phyloP scores from a whole-genome alignment of 2,888 invertebrate genomes.

The Lissonota sp. region DNA sequence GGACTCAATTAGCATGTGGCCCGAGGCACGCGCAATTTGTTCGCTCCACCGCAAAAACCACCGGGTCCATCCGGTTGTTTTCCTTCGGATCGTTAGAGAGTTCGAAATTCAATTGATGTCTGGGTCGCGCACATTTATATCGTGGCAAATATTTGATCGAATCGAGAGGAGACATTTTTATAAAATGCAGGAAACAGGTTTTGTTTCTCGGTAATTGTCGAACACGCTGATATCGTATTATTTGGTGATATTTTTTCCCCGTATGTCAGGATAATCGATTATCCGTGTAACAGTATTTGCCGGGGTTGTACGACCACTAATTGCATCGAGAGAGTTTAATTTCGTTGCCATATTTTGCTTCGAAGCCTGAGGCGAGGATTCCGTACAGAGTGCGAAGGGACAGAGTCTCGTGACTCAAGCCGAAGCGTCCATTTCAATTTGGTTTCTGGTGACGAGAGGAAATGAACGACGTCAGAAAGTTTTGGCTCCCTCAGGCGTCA shows the following conservation, averaged over 20 bases:
- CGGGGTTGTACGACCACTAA: not conserved
- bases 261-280: too few relatives aligned
- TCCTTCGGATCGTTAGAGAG: not conserved
- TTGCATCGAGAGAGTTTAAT: not conserved
- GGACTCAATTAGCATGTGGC: conserved; percentile 41
- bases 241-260: too few relatives aligned
- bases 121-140: not conserved
- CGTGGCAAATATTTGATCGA: not conserved
- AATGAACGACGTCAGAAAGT: not conserved
- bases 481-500: conserved; percentile 1
- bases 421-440: conserved; percentile 36
- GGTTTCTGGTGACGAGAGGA: conserved; percentile 22
- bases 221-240: too few relatives aligned
- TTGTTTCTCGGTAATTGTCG: too few relatives aligned
- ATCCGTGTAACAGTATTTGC: too few relatives aligned
- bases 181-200: not conserved
- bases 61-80: conserved; percentile 1
- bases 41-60: conserved; percentile 28
- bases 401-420: not conserved
- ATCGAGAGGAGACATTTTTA: not conserved
- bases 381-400: not conserved
- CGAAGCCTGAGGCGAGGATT: conserved; percentile 10
- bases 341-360: conserved; percentile 10
- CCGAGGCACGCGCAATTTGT: conserved; percentile 35
- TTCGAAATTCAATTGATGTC: conserved; percentile 23